Conservation (phyloP, 2,113 vertebrate species). For the Cervus canadensis region DNA sequence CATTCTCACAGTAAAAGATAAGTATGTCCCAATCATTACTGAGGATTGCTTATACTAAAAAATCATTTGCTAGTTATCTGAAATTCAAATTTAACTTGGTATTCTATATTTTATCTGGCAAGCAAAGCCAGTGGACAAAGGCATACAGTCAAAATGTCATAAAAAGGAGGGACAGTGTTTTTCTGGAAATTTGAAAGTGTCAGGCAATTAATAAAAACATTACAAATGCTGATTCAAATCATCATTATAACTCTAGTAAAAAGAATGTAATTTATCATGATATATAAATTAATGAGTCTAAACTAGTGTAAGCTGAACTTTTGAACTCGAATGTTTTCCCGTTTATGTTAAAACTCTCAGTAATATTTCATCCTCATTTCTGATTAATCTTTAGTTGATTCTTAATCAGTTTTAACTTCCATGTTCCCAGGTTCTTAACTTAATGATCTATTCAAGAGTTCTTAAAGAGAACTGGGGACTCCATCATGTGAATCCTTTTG, state of each 20-base stretch:
- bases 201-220: neutral
- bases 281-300: neutral
- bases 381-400: conserved; percentile 23
- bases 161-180: neutral
- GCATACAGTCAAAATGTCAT: neutral
- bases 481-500: neutral
- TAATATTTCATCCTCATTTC: neutral
- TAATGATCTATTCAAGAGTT: conserved; percentile 45
- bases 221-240: neutral
- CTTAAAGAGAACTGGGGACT: neutral
- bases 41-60: neutral
- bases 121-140: neutral
- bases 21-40: neutral
- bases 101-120: neutral
- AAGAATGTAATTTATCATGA: neutral
- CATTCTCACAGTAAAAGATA: neutral
- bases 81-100: neutral
- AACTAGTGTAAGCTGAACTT: neutral
- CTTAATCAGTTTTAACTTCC: neutral
- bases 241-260: neutral
- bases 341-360: neutral
- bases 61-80: neutral
- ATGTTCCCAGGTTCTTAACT: conserved; percentile 13
- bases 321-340: neutral
- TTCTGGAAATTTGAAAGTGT: neutral